A percentile compares a stretch with the other conserved stretches of the same genome.
phyloP scores from a whole-genome alignment of 2,797 vertebrate genomes.

The Pempheris klunzingeri region DNA sequence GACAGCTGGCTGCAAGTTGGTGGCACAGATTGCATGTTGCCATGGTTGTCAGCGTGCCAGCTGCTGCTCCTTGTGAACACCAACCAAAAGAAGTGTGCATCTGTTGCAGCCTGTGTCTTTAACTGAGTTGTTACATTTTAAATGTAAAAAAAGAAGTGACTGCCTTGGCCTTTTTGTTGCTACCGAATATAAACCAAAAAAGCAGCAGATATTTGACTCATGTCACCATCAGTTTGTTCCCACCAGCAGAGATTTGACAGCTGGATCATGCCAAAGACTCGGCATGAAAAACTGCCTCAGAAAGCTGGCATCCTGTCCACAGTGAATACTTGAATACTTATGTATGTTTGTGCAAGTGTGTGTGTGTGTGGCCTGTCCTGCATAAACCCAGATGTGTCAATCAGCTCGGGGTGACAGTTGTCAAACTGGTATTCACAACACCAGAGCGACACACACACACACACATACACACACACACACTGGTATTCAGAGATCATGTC shows the following conservation, averaged over 20 bases:
- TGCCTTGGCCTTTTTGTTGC: constrained; percentile 34
- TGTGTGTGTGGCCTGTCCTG: constrained; percentile 68
- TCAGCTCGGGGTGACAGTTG: constrained; percentile 71
- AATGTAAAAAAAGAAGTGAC: constrained; percentile 28
- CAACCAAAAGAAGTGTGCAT: constrained; percentile 35
- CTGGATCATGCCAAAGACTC: constrained; percentile 66
- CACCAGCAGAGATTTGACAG: constrained; percentile 63
- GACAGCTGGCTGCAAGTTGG: constrained; percentile 52
- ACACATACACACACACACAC: constrained; percentile 15
- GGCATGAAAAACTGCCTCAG: constrained; percentile 42
- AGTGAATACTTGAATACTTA: constrained; percentile 58
- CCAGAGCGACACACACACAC: constrained; percentile 37
- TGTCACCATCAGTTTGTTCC: constrained; percentile 57
- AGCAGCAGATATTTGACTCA: constrained; percentile 42
- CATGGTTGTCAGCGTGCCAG: constrained; percentile 35
- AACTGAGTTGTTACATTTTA: constrained; percentile 13
- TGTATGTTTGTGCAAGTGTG: constrained; percentile 50
- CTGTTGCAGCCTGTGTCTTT: constrained; percentile 49
- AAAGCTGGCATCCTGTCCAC: constrained; percentile 59
- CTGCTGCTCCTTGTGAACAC: constrained; percentile 38
- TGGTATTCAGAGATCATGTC: constrained; percentile 66
- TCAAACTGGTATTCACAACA: constrained; percentile 68
- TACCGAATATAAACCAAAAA: constrained; percentile 27
- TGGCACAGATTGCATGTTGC: constrained; percentile 33
- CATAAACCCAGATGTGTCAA: constrained; percentile 77